Evolutionary conservation across 1,140 invertebrate genomes (phyloP).

Genomic region (Caenorhabditis latens): DNA sequence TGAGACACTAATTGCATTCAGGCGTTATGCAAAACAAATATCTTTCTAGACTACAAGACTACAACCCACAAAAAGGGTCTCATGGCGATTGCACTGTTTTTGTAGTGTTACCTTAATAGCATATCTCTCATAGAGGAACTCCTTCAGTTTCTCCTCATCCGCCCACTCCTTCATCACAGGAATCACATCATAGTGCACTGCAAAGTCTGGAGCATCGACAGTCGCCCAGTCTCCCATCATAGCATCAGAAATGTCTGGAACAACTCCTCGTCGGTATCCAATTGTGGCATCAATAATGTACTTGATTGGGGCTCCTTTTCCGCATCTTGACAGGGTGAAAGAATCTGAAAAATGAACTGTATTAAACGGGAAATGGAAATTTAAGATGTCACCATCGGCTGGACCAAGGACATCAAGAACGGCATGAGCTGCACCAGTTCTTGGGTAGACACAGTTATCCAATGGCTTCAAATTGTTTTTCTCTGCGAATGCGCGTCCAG

Average conservation of each 20-base stretch:
- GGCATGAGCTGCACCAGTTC: constrained; percentile 72
- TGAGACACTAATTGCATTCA: too few species aligned
- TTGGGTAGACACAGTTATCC: constrained; percentile 72
- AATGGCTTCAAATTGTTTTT: constrained; percentile 72
- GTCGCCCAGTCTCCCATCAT: constrained; percentile 74
- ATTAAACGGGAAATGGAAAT: neutral
- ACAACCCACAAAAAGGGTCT: neutral
- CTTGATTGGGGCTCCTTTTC: constrained; percentile 70
- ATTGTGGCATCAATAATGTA: constrained; percentile 75
- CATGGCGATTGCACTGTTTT: neutral
- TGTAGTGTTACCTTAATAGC: constrained; percentile 67
- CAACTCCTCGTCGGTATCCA: constrained; percentile 72
- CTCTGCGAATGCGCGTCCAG: constrained; percentile 69
- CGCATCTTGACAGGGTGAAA: constrained; percentile 32
- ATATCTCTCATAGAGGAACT: constrained; percentile 74
- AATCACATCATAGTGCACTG: constrained; percentile 71
- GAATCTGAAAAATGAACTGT: constrained; percentile 32
- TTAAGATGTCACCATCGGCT: neutral
- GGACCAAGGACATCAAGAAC: constrained; percentile 73
- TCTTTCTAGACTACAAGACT: neutral
- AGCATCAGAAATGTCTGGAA: constrained; percentile 69
- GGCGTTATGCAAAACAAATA: too few species aligned
- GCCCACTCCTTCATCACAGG: constrained; percentile 68
- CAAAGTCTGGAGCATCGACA: constrained; percentile 63
- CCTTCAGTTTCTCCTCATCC: constrained; percentile 69